Percentiles rank a stretch among this genome's conserved stretches.
Evolutionary conservation across 2,888 invertebrate species (phyloP).

Genomic region (Tipula helvola): DNA sequence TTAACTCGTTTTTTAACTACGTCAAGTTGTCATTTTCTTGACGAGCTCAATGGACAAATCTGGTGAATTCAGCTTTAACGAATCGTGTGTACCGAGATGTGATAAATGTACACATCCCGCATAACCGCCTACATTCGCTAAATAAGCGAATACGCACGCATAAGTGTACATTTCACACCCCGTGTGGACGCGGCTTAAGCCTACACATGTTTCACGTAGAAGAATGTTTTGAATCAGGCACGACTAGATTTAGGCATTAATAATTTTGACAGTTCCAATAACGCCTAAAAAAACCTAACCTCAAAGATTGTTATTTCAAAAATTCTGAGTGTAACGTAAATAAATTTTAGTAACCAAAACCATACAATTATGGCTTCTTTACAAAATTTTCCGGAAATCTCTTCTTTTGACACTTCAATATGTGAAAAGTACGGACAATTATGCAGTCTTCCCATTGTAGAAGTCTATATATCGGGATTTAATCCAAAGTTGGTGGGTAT

Average conservation of each 20-base stretch:
- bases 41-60: too few species aligned
- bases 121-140: too few species aligned
- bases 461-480: slow-evolving; percentile 40
- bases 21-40: too few species aligned
- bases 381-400: slow-evolving; percentile 40
- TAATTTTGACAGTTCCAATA: not conserved
- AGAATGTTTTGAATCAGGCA: not conserved
- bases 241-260: not conserved
- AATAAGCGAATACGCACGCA: too few species aligned
- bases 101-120: too few species aligned
- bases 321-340: not conserved
- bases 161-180: too few species aligned
- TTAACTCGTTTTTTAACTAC: too few species aligned
- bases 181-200: too few species aligned
- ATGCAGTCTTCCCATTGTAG: slow-evolving; percentile 43
- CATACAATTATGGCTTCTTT: slow-evolving; percentile 37
- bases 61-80: too few species aligned
- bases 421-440: slow-evolving; percentile 52
- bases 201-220: not conserved
- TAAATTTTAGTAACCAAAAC: not conserved
- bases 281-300: not conserved
- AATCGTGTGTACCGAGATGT: too few species aligned
- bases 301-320: not conserved
- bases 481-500: slow-evolving; percentile 33
- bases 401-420: slow-evolving; percentile 41